Percentiles rank a stretch among this genome's conserved stretches.
Evolutionary conservation across 2,113 vertebrate species (phyloP).

Genomic region (Leucosticte australis): DNA sequence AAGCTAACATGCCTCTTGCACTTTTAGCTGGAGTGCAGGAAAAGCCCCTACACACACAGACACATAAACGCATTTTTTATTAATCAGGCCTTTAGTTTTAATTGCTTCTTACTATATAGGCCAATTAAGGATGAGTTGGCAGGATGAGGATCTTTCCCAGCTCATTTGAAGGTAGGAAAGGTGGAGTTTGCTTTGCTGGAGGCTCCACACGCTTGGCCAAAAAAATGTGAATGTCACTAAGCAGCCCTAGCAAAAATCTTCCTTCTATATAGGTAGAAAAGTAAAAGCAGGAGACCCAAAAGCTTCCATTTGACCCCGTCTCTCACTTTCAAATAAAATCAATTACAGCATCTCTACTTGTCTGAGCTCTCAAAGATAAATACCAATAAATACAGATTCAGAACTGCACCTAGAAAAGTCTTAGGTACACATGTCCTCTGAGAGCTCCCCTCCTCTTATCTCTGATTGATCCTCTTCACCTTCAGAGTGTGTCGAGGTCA

Average conservation of each 20-base stretch:
- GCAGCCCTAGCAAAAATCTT: slow-evolving; percentile 41
- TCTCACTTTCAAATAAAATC: slow-evolving; percentile 71
- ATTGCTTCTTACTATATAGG: slow-evolving; percentile 64
- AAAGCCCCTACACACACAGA: background rate
- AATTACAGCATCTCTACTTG: slow-evolving; percentile 55
- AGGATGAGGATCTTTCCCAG: slow-evolving; percentile 64
- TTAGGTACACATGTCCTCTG: slow-evolving; percentile 14
- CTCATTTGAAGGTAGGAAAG: slow-evolving; percentile 53
- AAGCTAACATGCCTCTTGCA: background rate
- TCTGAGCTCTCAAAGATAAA: slow-evolving; percentile 67
- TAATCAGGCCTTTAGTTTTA: slow-evolving; percentile 68
- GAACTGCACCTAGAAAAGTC: slow-evolving; percentile 50
- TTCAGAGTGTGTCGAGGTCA: slow-evolving; percentile 60
- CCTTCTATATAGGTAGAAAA: slow-evolving; percentile 52
- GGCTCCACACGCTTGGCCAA: slow-evolving; percentile 47
- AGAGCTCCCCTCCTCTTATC: slow-evolving; percentile 66
- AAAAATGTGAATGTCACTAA: slow-evolving; percentile 43
- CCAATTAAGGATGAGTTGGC: slow-evolving; percentile 71
- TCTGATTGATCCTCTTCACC: slow-evolving; percentile 70
- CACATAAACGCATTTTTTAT: slow-evolving; percentile 59
- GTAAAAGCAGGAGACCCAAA: slow-evolving; percentile 58
- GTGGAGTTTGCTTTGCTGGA: slow-evolving; percentile 52
- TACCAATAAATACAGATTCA: slow-evolving; percentile 54
- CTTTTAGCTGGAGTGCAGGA: background rate
- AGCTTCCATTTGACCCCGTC: slow-evolving; percentile 63